Base-by-base conservation (phyloP, 2,797 vertebrate species). In the Tolypeutes matacus region DNA sequence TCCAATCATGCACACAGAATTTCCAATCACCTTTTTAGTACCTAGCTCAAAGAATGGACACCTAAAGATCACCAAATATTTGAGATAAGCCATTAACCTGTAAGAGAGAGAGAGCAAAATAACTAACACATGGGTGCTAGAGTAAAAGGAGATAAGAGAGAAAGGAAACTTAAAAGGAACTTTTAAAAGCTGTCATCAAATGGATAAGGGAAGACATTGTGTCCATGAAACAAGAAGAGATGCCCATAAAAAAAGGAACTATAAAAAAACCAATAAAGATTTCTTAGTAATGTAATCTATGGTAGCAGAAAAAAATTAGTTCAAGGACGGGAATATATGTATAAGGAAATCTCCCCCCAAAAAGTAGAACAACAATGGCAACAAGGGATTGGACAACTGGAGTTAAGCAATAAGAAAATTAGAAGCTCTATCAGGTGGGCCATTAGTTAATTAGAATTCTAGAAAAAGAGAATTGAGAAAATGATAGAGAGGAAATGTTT, bases 211-310 rank as follows among this genome's bases (percentile, higher is more conserved):
- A 80, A 49, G 64, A 86, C 31, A 34, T 27, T 86, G 21, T 5
- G 46, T 36, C 60, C 29, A 9, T 29, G 42, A 86, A 76, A 51
- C 20, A 82, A 84, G 18, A 90, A 58, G 42, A 85, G n/a, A 14
- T 64, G 9, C 12, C 7, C n/a, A 29, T 39, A 67, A 49, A 64
- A 81, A 80, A 76, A 65, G n/a, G 25, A 84, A 60, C 2, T 49
- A 25, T 27, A 23, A 64, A 29, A 53, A 64, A 12, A 64, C 23
- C 58, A 64, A 29, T 27, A 64, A 29, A 29, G 12, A 64, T 8
- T 92, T 62, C 29, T 29, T 73, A 31, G 51, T 88, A 94, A 80
- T 72, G 58, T 78, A 91, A 87, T 14, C 8, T 84, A 65, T 23
- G 20, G 20, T 12, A 58, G 23, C 20, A 39, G 17, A 76, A 85